These are phyloP conservation scores for Marmota monax DNA, from an alignment of 2,113 vertebrate species.

Conservation along the genomic window DNA sequence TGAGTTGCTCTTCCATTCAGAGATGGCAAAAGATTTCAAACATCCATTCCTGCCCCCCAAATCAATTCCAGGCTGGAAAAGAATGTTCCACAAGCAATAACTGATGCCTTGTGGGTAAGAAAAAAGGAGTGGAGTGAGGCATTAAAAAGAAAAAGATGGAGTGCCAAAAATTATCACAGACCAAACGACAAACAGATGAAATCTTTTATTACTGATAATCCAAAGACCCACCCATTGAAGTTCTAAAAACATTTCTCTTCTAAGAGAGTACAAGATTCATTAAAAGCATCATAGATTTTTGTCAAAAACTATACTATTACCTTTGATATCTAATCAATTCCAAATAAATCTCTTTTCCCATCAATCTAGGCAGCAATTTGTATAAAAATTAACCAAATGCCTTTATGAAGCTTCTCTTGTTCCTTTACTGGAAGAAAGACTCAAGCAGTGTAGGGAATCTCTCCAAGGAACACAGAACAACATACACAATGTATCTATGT, in stretches of 20 bases:
- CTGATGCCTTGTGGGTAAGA: not conserved
- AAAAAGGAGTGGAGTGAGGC: not conserved
- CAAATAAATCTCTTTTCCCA: slow-evolving; percentile 15
- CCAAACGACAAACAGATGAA: not conserved
- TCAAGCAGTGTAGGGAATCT: not conserved
- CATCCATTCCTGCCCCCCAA: not conserved
- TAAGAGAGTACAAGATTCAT: not conserved
- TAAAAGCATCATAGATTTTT: slow-evolving; percentile 26
- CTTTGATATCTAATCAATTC: slow-evolving; percentile 20
- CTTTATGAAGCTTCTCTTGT: accelerated
- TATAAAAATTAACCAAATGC: not conserved
- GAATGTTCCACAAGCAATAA: not conserved
- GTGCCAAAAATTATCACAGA: not conserved
- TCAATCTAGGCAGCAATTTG: not conserved
- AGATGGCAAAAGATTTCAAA: not conserved
- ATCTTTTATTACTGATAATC: not conserved
- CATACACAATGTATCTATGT: not conserved
- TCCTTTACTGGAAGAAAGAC: slow-evolving; percentile 35
- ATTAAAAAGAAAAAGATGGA: not conserved
- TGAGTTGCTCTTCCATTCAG: not conserved
- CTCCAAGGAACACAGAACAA: not conserved
- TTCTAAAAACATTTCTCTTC: slow-evolving; percentile 26
- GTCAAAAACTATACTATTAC: not conserved
- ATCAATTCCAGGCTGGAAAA: not conserved
- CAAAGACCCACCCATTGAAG: not conserved